A percentile compares a stretch with the other conserved stretches of the same genome.
Evolutionary conservation across 1,140 invertebrate species (phyloP).

Genomic region (Drosophila nigromelanica): DNA sequence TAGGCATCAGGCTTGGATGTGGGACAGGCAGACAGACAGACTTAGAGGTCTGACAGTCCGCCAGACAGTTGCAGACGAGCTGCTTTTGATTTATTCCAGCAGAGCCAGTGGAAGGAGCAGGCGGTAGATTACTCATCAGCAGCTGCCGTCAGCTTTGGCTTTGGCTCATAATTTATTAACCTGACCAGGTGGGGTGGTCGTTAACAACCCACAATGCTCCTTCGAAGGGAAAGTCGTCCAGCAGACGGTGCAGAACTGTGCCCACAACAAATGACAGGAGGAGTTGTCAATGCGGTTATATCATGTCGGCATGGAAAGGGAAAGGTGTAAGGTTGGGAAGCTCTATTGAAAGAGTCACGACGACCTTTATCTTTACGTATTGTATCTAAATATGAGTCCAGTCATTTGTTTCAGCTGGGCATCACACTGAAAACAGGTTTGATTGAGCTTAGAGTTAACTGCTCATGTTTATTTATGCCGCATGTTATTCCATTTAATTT

Average conservation of each 20-base stretch:
- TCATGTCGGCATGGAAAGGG: background rate
- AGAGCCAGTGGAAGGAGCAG: constrained; percentile 15
- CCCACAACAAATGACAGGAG: too few species aligned
- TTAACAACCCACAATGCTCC: constrained; percentile 11
- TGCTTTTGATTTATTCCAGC: constrained; percentile 72
- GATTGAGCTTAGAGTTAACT: constrained; percentile 5
- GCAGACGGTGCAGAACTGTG: too few species aligned
- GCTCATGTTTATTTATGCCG: constrained; percentile 7
- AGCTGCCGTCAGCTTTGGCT: constrained; percentile 71
- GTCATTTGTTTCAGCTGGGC: background rate
- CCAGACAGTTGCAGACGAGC: constrained; percentile 64
- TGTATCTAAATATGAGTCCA: constrained; percentile 3
- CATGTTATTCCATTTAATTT: constrained; percentile 30
- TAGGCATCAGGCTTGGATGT: constrained; percentile 14
- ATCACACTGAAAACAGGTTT: constrained; percentile 2
- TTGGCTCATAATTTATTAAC: constrained; percentile 74
- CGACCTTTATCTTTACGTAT: constrained; percentile 3
- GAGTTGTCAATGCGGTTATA: constrained; percentile 21
- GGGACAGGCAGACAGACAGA: constrained; percentile 26
- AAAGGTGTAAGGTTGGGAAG: too few species aligned
- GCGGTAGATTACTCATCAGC: constrained; percentile 61
- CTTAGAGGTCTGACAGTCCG: constrained; percentile 50
- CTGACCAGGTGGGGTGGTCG: background rate
- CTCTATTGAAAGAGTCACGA: background rate
- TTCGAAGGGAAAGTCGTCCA: constrained; percentile 43